Evolutionary conservation across 23 tunicate species (phyloP).

Genomic region (Halocynthia aurantium): DNA sequence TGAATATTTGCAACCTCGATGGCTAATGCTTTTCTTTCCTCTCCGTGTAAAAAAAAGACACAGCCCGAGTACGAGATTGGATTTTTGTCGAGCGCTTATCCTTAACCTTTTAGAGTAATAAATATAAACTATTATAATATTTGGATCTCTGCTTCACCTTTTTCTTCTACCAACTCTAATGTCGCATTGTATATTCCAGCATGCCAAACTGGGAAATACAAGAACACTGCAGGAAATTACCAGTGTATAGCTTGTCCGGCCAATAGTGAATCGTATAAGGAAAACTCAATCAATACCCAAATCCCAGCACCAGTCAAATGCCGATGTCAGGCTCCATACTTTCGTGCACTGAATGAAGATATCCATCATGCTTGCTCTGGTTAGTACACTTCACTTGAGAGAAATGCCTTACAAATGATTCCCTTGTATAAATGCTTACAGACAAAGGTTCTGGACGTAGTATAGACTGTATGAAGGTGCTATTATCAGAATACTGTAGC

Average conservation of each 20-base stretch:
- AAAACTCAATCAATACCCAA: background rate
- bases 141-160: no score
- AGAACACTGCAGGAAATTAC: slow-evolving; percentile 40
- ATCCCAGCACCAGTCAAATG: slow-evolving; percentile 20
- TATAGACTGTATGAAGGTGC: no score
- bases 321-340: slow-evolving; percentile 36
- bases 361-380: slow-evolving; percentile 50
- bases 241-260: slow-evolving; percentile 39
- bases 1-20: no score
- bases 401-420: background rate
- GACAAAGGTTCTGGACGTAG: no score
- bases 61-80: no score
- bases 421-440: no score
- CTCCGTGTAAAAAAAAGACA: no score
- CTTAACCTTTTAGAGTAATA: no score
- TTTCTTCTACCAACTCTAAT: background rate
- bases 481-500: no score
- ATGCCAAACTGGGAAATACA: slow-evolving; percentile 35
- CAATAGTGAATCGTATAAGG: background rate
- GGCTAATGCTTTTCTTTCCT: no score
- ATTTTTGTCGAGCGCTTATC: no score
- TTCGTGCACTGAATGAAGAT: slow-evolving; percentile 25
- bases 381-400: background rate
- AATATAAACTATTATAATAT: no score
- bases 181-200: slow-evolving; percentile 17